phyloP scores from a whole-genome alignment of 1,140 invertebrate species.

The Frieseomelitta varia region DNA sequence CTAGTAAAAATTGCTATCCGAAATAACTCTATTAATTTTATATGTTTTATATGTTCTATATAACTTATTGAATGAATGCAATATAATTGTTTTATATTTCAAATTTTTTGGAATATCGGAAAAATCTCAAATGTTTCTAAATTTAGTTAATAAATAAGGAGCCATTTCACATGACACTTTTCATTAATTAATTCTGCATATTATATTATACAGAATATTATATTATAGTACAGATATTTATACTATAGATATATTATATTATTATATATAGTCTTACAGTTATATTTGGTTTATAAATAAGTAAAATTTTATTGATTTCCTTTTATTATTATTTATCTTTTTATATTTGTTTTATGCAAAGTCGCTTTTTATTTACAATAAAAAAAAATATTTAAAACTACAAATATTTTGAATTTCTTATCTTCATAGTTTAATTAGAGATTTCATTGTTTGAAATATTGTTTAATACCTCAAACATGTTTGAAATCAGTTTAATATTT shows the following conservation, averaged over 20 bases:
- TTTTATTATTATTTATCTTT: conserved; percentile 5
- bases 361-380: not conserved
- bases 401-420: not conserved
- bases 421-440: not conserved
- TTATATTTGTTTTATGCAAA: not conserved
- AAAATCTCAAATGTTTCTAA: not conserved
- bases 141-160: no score
- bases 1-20: no score
- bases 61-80: no score
- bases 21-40: no score
- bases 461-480: not conserved
- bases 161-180: no score
- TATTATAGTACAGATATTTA: no score
- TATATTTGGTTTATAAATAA: not conserved
- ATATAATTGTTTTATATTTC: no score
- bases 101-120: not conserved
- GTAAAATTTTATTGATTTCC: not conserved
- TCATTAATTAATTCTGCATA: no score
- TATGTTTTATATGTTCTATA: no score
- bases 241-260: no score
- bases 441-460: not conserved
- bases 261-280: not conserved
- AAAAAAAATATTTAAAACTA: not conserved
- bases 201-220: no score
- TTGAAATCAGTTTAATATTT: not conserved